Percentiles rank a stretch among this genome's conserved stretches.
Evolutionary conservation across 2,888 invertebrate species (phyloP).

Genomic region (Protodeltote pygarga): DNA sequence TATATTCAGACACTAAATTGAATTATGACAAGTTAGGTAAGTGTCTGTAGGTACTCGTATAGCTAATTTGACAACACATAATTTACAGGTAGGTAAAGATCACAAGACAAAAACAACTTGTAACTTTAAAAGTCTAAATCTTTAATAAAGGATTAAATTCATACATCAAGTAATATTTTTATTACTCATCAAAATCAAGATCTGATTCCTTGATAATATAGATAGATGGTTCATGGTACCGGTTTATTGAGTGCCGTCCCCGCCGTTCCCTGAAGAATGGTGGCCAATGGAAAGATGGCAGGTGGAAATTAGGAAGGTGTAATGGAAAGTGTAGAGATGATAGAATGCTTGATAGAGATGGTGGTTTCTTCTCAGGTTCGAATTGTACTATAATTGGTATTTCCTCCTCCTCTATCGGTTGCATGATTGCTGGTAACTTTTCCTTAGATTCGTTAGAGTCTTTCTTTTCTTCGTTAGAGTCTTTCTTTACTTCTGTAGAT

Average conservation of each 20-base stretch:
- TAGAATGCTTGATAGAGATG: neutral
- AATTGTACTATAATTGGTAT: slow-evolving; percentile 7
- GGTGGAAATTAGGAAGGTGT: neutral
- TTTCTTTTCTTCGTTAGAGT: slow-evolving; percentile 16
- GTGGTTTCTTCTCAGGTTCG: neutral
- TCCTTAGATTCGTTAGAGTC: slow-evolving; percentile 16
- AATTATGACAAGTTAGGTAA: too few relatives aligned
- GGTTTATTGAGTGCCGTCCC: neutral
- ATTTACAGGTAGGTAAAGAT: too few relatives aligned
- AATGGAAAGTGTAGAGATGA: neutral
- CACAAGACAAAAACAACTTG: too few relatives aligned
- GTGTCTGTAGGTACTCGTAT: too few relatives aligned
- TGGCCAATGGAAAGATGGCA: neutral
- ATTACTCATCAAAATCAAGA: neutral
- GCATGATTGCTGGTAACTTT: too few relatives aligned
- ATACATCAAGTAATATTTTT: neutral
- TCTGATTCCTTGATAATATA: slow-evolving; percentile 20
- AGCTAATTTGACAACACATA: too few relatives aligned
- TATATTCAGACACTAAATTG: too few relatives aligned
- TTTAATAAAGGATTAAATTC: neutral
- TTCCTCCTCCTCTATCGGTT: neutral
- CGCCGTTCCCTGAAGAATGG: neutral
- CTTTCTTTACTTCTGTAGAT: slow-evolving; percentile 8
- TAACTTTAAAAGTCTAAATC: neutral
- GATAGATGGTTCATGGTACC: slow-evolving; percentile 5